Percentiles rank a stretch among this genome's conserved stretches.
Evolutionary conservation across 1,140 invertebrate species (phyloP).

Genomic region (Caerostris darwini): DNA sequence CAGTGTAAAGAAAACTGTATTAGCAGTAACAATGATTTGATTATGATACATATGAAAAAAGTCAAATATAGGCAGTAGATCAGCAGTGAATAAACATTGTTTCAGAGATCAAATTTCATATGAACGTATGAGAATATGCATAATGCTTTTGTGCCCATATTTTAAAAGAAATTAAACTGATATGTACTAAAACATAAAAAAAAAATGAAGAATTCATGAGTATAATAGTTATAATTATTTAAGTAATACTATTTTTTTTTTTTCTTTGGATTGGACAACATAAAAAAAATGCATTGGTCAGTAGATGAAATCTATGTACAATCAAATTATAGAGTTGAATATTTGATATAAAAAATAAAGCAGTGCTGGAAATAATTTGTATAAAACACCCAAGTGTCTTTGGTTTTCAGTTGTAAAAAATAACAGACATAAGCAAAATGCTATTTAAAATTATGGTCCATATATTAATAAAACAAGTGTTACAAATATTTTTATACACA

Average conservation of each 20-base stretch:
- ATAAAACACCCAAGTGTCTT: background rate
- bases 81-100: background rate
- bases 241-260: constrained; percentile 35
- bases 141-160: background rate
- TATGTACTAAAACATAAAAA: background rate
- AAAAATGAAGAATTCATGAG: background rate
- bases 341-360: background rate
- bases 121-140: background rate
- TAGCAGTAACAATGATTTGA: too few species aligned
- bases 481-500: too few species aligned
- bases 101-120: background rate
- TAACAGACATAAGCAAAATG: too few species aligned
- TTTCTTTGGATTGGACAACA: background rate
- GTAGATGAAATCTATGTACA: background rate
- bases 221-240: background rate
- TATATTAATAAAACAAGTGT: too few species aligned
- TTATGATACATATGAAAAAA: too few species aligned
- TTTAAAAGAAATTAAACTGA: background rate
- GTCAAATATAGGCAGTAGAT: too few species aligned
- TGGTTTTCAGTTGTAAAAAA: background rate
- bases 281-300: background rate
- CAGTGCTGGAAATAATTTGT: background rate
- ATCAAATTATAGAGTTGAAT: background rate
- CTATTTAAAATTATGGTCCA: too few species aligned
- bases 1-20: too few species aligned